Evolutionary conservation across 2,888 invertebrate species (phyloP).

Genomic region (Drosophila buzzatii): DNA sequence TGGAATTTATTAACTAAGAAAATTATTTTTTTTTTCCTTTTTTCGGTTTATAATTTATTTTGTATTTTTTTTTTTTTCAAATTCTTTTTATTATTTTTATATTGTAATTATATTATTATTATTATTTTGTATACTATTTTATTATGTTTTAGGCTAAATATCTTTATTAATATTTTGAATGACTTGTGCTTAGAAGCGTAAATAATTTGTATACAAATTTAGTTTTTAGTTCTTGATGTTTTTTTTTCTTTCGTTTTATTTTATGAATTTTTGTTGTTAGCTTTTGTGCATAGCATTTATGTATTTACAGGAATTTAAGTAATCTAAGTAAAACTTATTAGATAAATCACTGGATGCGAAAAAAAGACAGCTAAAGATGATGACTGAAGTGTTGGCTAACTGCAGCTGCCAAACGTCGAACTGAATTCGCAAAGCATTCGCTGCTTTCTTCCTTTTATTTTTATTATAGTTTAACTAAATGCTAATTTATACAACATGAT

Average conservation of each 20-base stretch:
- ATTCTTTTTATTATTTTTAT: constrained; percentile 25
- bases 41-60: constrained; percentile 29
- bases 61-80: constrained; percentile 20
- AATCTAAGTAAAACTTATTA: constrained; percentile 71
- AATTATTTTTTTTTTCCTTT: constrained; percentile 31
- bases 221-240: constrained; percentile 27
- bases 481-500: constrained; percentile 68
- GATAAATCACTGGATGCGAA: constrained; percentile 83
- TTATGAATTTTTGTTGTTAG: constrained; percentile 15
- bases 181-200: constrained; percentile 73
- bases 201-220: constrained; percentile 57
- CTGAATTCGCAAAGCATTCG: constrained; percentile 25
- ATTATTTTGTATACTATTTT: not conserved
- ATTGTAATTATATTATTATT: constrained; percentile 23
- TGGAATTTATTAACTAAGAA: constrained; percentile 61
- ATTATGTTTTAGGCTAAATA: no score
- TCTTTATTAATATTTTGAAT: constrained; percentile 62
- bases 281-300: constrained; percentile 36
- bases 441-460: constrained; percentile 6
- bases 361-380: constrained; percentile 29
- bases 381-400: constrained; percentile 19
- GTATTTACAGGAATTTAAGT: constrained; percentile 60
- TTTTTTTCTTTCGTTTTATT: constrained; percentile 16
- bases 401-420: constrained; percentile 15
- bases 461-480: constrained; percentile 53